Base-by-base conservation (phyloP, 2,888 invertebrate species). In the Monoplex corrugatus region DNA sequence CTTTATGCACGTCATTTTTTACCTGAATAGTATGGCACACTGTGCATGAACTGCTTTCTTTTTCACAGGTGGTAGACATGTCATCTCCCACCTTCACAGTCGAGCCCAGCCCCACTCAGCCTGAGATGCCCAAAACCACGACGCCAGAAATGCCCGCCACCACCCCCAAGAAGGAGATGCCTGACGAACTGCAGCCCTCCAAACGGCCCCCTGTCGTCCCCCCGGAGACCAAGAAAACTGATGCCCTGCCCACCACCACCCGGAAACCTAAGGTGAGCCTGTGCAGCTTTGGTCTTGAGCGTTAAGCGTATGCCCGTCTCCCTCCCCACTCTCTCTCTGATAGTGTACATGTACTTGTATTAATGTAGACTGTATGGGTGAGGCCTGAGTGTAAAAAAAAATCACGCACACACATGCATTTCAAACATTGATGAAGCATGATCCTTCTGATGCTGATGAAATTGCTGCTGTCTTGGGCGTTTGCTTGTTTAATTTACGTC, bases 1-100 rank as follows among this genome's bases (percentile, higher is more conserved):
- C n/a, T n/a, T 57, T 10, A 57, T 57, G 5, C 10, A 5, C 28
- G 16, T 23, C 57, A 57, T 57, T 28, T 57, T 23, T 28, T 57
- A 57, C 28, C 57, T 5, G 57, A 57, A 2, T 57, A 10, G 50
- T 50, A 19, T 10, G 5, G 28, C 57, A 28, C 19, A 23, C 10
- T 57, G 57, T 23, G 19, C 57, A 23, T 57, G 2, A n/a, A 16
- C n/a, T 8, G 28, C 28, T 63, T 63, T 63, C 63, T 3, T n/a
- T 32, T 38, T 0, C 6, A 91, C 93, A 93, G 93, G 96, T 95
- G 72, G 96, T 94, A 86, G 95, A 93, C 89, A 96, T 93, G 96
- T 95, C 94, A 72, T 95, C 95, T 78, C 96, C 96, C 0, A 93
- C 93, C 0, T 93, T 95, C 86, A 88, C 75, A n/a, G 93, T 94